These are phyloP conservation scores for Riptortus pedestris DNA, from an alignment of 1,140 invertebrate genomes.

Conservation along the genomic window DNA sequence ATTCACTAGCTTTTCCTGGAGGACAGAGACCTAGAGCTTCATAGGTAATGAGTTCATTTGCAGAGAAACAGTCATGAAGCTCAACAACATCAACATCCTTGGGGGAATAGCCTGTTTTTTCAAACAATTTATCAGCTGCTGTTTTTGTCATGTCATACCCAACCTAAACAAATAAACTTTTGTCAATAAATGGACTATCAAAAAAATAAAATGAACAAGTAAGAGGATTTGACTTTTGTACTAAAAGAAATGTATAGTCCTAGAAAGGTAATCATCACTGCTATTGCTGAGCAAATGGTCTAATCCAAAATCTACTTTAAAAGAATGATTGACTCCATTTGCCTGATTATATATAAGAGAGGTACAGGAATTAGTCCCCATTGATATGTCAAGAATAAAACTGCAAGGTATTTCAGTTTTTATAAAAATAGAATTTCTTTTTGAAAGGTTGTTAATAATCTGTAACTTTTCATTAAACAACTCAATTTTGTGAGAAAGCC, in stretches of 20 bases:
- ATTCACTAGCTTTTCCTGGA: constrained; percentile 78
- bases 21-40: constrained; percentile 90
- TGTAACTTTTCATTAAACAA: too few species aligned
- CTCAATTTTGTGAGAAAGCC: too few species aligned
- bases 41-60: constrained; percentile 95
- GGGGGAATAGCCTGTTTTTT: constrained; percentile 63
- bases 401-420: too few species aligned
- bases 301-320: neutral
- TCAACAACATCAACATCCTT: constrained; percentile 91
- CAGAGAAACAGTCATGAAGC: constrained; percentile 97
- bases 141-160: constrained; percentile 91
- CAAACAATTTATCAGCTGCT: constrained; percentile 70
- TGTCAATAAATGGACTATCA: too few species aligned
- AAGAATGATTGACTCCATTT: neutral
- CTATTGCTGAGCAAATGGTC: neutral
- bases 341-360: neutral
- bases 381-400: too few species aligned
- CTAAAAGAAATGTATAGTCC: neutral
- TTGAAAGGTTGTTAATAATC: too few species aligned
- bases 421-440: too few species aligned
- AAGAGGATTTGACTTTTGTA: neutral
- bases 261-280: neutral
- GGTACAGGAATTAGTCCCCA: too few species aligned
- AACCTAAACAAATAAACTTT: too few species aligned
- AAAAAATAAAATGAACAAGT: constrained; percentile 27